Evolutionary conservation across 2,113 vertebrate species (phyloP), one percentile per base, ranked within the genome.

Genomic region (Sinocyclocheilus rhinocerous): DNA sequence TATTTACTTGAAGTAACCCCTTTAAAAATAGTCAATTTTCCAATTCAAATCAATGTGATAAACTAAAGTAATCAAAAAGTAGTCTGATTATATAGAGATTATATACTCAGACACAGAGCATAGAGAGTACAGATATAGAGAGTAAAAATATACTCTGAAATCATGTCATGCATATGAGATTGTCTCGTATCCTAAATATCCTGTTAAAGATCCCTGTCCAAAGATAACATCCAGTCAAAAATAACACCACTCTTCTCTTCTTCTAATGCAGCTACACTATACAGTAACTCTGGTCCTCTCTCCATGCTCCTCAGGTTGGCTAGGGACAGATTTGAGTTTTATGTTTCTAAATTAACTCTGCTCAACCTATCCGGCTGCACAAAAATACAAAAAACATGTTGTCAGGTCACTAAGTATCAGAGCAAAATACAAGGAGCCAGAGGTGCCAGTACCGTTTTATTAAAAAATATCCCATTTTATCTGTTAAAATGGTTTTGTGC

Each of bases 211-310:
- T 11, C 16, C 4, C 15, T 29, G 6, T 63, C 65, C 36, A 73
- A 73, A 73, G 48, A 72, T 59, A 75, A 52, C 26, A 73, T 73
- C 20, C 65, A 84, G 29, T 57, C 20, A 33, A n/a, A 36, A 73
- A 48, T 22, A 76, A 52, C 39, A n/a, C 12, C 22, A n/a, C 11
- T 76, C 39, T 29, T 26, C 42, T 18, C 75, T 36, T 57, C 3
- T 16, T 70, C 29, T 4, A 33, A 8, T 9, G 65, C 26, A 69
- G 65, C 2, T 16, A 33, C 13, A 1, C 29, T 36, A 8, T 20
- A 10, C 33, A 20, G 15, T 84, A 1, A 16, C 29, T 36, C 50
- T 10, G 48, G 42, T 84, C 16, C 67, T 3, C 52, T 16, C 15
- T n/a, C 2, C 22, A 4, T 4, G 29, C 8, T 39, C 48, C 55